These are phyloP conservation scores for Lepidochitona cinerea DNA, from an alignment of 2,888 invertebrate species.

Conservation along the genomic window DNA sequence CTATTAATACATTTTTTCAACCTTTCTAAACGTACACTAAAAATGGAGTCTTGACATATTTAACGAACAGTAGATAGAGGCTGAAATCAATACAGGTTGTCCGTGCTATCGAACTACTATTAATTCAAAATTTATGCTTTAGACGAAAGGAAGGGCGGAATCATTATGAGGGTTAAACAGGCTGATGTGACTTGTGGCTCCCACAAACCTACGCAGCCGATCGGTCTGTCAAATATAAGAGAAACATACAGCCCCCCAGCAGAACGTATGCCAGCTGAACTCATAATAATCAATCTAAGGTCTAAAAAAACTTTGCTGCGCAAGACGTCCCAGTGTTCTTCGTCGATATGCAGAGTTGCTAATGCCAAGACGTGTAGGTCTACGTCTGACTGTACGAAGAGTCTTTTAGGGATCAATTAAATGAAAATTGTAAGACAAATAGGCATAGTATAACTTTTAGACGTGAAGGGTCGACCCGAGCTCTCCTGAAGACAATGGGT, in stretches of 20 bases:
- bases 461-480: neutral
- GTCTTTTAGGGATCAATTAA: no score
- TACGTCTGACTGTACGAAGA: no score
- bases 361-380: no score
- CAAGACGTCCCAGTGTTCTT: no score
- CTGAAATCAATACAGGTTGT: neutral
- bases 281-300: no score
- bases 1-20: no score
- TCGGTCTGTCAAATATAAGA: neutral
- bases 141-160: neutral
- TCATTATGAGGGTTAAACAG: neutral
- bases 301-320: no score
- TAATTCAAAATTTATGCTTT: neutral
- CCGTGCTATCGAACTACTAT: constrained; percentile 5
- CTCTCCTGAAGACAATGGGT: neutral
- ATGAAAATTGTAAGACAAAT: constrained; percentile 5
- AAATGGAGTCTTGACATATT: no score
- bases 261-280: no score
- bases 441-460: neutral
- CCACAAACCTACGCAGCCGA: neutral
- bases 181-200: neutral
- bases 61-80: no score
- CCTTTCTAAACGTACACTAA: no score
- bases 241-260: neutral
- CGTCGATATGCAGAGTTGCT: no score